phyloP scores from a whole-genome alignment of 2,888 invertebrate genomes.

The Stenodema calcarata region DNA sequence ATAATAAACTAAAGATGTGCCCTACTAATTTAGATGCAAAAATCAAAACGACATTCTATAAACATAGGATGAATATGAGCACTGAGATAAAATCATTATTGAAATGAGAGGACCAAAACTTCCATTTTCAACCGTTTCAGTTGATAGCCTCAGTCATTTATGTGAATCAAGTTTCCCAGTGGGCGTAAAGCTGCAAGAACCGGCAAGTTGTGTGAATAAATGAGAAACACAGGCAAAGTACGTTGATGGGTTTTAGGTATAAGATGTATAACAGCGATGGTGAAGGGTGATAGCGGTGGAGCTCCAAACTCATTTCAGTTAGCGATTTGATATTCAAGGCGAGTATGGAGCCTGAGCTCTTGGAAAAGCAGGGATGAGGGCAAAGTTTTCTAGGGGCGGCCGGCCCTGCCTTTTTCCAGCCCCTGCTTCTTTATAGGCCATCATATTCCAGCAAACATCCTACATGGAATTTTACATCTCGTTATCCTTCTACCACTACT shows the following conservation, averaged over 20 bases:
- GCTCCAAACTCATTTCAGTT: constrained; percentile 30
- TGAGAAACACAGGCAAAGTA: neutral
- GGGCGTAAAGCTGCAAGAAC: neutral
- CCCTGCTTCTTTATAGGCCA: neutral
- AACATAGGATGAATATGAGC: no score
- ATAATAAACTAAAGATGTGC: no score
- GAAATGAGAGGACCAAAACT: no score
- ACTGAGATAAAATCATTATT: no score
- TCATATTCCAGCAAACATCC: neutral
- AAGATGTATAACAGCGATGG: neutral
- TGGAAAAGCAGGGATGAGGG: neutral
- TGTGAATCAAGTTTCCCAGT: neutral
- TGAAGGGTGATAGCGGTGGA: neutral
- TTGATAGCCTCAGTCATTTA: neutral
- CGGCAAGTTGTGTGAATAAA: neutral
- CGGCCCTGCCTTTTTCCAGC: neutral
- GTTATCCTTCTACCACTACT: neutral
- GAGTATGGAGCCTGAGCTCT: constrained; percentile 4
- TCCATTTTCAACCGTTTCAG: neutral
- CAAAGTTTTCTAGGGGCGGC: neutral
- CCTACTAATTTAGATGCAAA: no score
- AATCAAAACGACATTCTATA: no score
- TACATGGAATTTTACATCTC: neutral
- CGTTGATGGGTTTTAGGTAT: constrained; percentile 25
- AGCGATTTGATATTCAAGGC: constrained; percentile 35